Evolutionary conservation across 2,797 vertebrate species (phyloP).

Genomic region (Myotis daubentonii): DNA sequence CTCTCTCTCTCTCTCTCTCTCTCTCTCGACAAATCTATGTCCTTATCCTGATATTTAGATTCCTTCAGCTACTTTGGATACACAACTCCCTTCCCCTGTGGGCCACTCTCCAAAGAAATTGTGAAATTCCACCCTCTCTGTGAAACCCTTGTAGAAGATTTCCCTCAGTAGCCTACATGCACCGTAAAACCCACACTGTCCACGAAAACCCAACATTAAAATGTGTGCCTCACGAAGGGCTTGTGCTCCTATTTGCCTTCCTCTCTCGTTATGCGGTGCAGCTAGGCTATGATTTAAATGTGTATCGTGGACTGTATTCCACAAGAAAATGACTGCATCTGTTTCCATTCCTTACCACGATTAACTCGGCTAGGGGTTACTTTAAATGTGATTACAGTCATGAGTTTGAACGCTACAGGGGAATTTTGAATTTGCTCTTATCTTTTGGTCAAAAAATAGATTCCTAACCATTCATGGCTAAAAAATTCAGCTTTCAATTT

Average conservation of each 20-base stretch:
- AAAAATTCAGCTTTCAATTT: constrained; percentile 27
- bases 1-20: not conserved
- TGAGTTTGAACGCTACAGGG: constrained; percentile 52
- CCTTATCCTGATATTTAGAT: constrained; percentile 68
- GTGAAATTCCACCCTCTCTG: constrained; percentile 77
- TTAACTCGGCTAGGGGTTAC: constrained; percentile 53
- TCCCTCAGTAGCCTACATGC: constrained; percentile 71
- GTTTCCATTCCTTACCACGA: constrained; percentile 60
- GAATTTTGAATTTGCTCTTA: constrained; percentile 38
- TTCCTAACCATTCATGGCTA: not conserved
- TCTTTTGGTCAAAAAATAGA: constrained; percentile 45
- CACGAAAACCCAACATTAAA: constrained; percentile 77
- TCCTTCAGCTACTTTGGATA: constrained; percentile 71
- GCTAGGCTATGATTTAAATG: constrained; percentile 74
- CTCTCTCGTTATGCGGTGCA: constrained; percentile 65
- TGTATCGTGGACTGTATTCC: constrained; percentile 69
- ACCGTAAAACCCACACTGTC: constrained; percentile 68
- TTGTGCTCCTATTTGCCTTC: constrained; percentile 71
- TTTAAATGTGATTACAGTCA: constrained; percentile 61
- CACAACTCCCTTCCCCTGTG: constrained; percentile 65
- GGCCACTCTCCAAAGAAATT: constrained; percentile 73
- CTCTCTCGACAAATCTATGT: constrained; percentile 63
- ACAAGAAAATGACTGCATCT: constrained; percentile 72
- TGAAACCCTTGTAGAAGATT: constrained; percentile 75
- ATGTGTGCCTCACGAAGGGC: constrained; percentile 70